Conservation (phyloP, 2,113 vertebrate species). For the Polyodon spathula region DNA sequence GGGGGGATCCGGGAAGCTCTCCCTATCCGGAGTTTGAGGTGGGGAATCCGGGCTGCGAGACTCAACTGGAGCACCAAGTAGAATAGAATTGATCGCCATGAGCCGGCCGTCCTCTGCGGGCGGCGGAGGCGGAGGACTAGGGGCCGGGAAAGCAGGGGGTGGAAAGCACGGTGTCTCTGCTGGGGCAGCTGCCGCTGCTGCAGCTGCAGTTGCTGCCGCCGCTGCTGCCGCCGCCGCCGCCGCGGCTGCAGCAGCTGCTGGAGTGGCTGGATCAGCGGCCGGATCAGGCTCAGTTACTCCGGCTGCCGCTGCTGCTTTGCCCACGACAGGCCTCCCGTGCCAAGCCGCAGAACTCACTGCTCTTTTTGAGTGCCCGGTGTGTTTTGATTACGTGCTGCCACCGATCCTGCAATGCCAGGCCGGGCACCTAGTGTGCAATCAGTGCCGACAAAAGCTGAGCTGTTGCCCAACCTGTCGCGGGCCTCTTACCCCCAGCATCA, state of each 20-base stretch:
- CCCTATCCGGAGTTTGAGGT: constrained; percentile 16
- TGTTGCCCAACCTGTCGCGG: background rate
- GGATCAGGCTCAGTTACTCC: constrained; percentile 23
- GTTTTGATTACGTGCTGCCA: background rate
- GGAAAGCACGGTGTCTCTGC: constrained; percentile 47
- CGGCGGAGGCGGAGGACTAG: constrained; percentile 50
- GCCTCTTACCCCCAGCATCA: background rate
- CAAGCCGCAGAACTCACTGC: background rate
- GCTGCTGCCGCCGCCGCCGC: constrained; percentile 26
- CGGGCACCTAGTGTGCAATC: background rate
- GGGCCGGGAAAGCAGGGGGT: constrained; percentile 46
- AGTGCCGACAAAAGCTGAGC: background rate
- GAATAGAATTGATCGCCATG: constrained; percentile 37
- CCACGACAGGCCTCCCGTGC: background rate
- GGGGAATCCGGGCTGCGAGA: constrained; percentile 12
- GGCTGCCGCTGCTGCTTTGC: constrained; percentile 23
- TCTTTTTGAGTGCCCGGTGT: background rate
- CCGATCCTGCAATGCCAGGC: background rate
- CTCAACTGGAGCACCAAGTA: constrained; percentile 9
- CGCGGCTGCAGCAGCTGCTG: constrained; percentile 29
- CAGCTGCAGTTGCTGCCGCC: constrained; percentile 19
- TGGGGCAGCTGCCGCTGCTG: constrained; percentile 20
- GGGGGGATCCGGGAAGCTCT: constrained; percentile 28
- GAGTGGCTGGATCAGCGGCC: constrained; percentile 40
- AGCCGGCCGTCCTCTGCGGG: constrained; percentile 57